Base-by-base conservation (phyloP, 2,888 invertebrate genomes). In the Cenopis cana region DNA sequence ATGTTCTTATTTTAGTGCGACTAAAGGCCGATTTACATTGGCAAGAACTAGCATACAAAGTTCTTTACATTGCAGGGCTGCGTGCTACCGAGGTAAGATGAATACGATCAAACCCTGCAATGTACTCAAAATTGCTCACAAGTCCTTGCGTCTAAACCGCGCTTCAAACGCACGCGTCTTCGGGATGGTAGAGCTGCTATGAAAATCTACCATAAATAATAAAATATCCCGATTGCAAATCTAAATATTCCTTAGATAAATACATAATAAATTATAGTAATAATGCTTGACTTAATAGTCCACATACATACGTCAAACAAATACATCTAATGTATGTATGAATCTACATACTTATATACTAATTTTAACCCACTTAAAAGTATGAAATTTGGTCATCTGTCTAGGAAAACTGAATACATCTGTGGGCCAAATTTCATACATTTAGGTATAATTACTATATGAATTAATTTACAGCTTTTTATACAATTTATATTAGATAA, bases 201-300 rank as follows among this genome's bases (percentile, higher is more conserved):
- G 36, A n/a, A 36, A 18, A 50, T 50, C 56, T 50, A 24, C 29
- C 36, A 54, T 17, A 49, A 55, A 62, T 62, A 68, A 49, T 14
- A 33, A 49, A 33, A 49, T 50, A 69, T 56, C 56, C 50, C 49
- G 36, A 69, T 36, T 59, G 46, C n/a, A 20, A 60, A 60, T 49
- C 46, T 11, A 71, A 61, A 29, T 50, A 67, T 41, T 55, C 18
- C 67, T 61, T 71, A 71, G 38, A 61, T 61, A 52, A 57, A 69
- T 61, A 70, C 65, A 65, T 1, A 66, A 71, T 71, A 67, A 71
- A 71, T 71, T 71, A 71, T 20, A 71, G 66, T 36, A 56, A 54
- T 67, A 55, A 61, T 67, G 49, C 50, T 67, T 38, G 71, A 71
- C 67, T 49, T 57, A 69, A 62, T 57, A 59, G 54, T 59, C 46